Evolutionary conservation across 2,113 vertebrate genomes (phyloP).

Genomic region (Barnardius zonarius): DNA sequence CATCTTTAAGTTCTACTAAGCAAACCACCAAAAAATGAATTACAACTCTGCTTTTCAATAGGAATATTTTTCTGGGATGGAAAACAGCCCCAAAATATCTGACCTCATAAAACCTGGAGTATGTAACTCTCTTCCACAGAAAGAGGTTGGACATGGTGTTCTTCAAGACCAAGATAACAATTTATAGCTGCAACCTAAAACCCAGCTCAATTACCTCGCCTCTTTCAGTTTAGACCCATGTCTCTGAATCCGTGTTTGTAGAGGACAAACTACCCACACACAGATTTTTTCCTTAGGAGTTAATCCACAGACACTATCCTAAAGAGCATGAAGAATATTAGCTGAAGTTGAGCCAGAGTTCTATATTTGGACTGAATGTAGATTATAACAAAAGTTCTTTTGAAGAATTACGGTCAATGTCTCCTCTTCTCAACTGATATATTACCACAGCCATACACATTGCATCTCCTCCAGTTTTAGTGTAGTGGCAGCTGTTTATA

Average conservation of each 20-base stretch:
- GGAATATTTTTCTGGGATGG: not conserved
- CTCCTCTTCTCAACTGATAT: not conserved
- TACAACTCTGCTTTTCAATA: not conserved
- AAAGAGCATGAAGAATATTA: not conserved
- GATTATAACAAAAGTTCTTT: constrained; percentile 41
- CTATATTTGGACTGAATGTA: constrained; percentile 26
- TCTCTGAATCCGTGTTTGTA: not conserved
- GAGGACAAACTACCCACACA: not conserved
- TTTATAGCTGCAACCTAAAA: not conserved
- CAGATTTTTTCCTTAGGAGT: not conserved
- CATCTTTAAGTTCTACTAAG: not conserved
- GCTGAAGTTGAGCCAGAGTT: not conserved
- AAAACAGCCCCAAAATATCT: not conserved
- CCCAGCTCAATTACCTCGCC: not conserved
- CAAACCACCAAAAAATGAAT: not conserved
- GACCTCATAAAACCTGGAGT: not conserved
- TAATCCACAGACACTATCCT: not conserved
- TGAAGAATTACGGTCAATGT: not conserved
- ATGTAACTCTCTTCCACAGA: not conserved
- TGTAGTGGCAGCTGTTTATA: not conserved
- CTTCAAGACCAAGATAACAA: not conserved
- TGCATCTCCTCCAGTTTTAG: not conserved
- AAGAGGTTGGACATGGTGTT: not conserved
- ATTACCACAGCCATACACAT: not conserved
- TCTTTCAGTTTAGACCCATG: not conserved